These are phyloP conservation scores for Spinibarbus caldwelli DNA, from an alignment of 2,797 vertebrate genomes.

Conservation along the genomic window DNA sequence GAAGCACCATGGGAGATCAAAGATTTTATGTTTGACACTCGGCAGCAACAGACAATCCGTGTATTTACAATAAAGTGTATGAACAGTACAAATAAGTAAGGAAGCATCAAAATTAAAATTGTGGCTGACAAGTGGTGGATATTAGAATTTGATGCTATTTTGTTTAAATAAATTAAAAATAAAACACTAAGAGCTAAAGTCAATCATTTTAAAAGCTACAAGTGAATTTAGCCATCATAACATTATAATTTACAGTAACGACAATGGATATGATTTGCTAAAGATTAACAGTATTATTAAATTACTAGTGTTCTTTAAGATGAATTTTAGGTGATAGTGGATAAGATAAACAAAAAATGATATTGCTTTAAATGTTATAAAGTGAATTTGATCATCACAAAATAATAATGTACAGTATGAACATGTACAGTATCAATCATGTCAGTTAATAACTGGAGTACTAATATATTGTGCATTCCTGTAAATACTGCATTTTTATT, in stretches of 20 bases:
- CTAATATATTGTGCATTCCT: background rate
- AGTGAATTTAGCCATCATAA: background rate
- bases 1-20: constrained; percentile 35
- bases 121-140: background rate
- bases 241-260: background rate
- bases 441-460: background rate
- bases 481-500: background rate
- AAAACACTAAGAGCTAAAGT: background rate
- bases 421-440: background rate
- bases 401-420: background rate
- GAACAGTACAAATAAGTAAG: background rate
- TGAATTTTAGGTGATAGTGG: background rate
- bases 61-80: background rate
- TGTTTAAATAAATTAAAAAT: background rate
- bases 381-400: background rate
- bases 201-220: background rate
- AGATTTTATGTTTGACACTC: constrained; percentile 24
- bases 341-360: background rate
- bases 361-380: background rate
- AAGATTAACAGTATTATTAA: background rate
- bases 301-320: background rate
- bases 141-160: background rate
- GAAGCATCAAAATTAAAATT: background rate
- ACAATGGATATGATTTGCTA: background rate
- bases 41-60: background rate